phyloP scores from a whole-genome alignment of 2,797 vertebrate species.

The Cetoscarus ocellatus region DNA sequence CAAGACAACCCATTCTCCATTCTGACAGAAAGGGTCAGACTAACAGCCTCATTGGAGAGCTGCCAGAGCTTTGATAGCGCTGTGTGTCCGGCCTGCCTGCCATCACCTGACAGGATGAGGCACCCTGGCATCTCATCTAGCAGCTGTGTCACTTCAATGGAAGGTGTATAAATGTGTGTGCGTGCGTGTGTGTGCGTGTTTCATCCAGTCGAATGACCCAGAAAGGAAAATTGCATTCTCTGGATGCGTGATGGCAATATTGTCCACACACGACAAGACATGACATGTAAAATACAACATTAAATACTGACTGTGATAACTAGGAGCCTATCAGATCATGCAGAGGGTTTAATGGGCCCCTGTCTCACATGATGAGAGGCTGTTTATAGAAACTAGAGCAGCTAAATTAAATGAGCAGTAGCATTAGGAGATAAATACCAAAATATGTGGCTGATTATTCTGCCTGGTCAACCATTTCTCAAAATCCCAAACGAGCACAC shows the following conservation, averaged over 20 bases:
- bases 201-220: constrained; percentile 24
- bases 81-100: constrained; percentile 29
- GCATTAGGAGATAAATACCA: constrained; percentile 37
- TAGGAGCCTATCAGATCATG: constrained; percentile 11
- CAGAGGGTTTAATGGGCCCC: constrained; percentile 26
- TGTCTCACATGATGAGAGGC: constrained; percentile 21
- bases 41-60: constrained; percentile 42
- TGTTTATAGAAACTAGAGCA: constrained; percentile 24
- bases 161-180: neutral
- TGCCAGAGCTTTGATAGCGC: constrained; percentile 53
- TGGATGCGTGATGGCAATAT: constrained; percentile 36
- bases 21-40: constrained; percentile 39
- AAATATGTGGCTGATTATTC: constrained; percentile 49
- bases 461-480: constrained; percentile 41
- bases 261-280: constrained; percentile 41
- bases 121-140: constrained; percentile 23
- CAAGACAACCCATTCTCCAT: neutral
- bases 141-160: constrained; percentile 12
- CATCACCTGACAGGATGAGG: constrained; percentile 40
- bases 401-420: constrained; percentile 17
- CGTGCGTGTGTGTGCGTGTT: constrained; percentile 9
- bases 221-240: constrained; percentile 42
- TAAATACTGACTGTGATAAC: constrained; percentile 49
- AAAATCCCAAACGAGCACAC: constrained; percentile 39
- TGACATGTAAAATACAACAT: constrained; percentile 41